Base-by-base conservation (phyloP, 2,888 invertebrate species). In the Drosophila kanekoi region DNA sequence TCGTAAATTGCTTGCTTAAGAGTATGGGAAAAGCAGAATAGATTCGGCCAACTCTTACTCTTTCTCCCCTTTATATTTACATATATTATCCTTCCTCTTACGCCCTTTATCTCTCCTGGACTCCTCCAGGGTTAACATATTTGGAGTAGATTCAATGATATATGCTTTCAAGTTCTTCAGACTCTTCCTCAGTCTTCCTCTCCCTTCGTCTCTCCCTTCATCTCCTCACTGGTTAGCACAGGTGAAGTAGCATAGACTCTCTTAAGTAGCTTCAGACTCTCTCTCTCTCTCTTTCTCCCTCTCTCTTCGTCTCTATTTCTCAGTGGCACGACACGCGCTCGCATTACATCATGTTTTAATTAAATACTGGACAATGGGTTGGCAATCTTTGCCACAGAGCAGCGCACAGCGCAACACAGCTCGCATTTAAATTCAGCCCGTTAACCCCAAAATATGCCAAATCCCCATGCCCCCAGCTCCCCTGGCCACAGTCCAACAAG, bases 271-370 rank as follows among this genome's bases (percentile, higher is more conserved):
- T 33, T 3, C 5, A 3, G 44, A 14, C 18, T 14, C 18, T 28
- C 18, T 32, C 20, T 40, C 41, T 33, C 23, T n/a, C 14, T 20
- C 8, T 33, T 20, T 28, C 9, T 45, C n/a, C 11, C 38, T 16
- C 8, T 41, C 23, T 52, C 18, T 23, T 13, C 4, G 13, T 23
- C 4, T 49, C 33, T 69, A 28, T 40, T 40, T 32, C 44, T 23
- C 16, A 45, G 45, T 69, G 51, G 41, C 40, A 23, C 38, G 63
- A 47, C 72, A 61, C 60, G 60, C 73, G 57, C 57, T 54, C 60
- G 63, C 65, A 76, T 76, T 76, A 76, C 77, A 79, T 77, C 80
- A 77, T 77, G 64, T 64, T 77, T 79, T 74, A 81, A 79, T 77
- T 77, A 77, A 79, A 78, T 70, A 74, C 74, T 57, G 64, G 53